Evolutionary conservation across 2,113 vertebrate genomes (phyloP).

Genomic region (Brachyhypopomus gauderio): DNA sequence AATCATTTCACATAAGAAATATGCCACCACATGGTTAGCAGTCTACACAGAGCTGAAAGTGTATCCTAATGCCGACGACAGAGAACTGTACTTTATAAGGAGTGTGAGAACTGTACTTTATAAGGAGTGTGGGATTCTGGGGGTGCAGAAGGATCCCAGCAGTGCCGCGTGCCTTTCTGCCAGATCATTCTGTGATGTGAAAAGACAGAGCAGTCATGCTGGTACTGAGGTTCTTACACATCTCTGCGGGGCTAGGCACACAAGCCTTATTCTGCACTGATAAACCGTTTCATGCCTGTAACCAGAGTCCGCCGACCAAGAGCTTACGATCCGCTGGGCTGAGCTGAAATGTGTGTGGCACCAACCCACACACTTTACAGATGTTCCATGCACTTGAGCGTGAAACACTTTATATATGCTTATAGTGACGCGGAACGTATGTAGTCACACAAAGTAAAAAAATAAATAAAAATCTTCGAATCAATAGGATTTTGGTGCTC

Average conservation of each 20-base stretch:
- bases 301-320: constrained; percentile 54
- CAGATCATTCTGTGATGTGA: constrained; percentile 30
- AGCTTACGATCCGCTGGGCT: constrained; percentile 48
- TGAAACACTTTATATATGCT: constrained; percentile 1
- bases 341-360: constrained; percentile 40
- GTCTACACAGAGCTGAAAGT: background rate
- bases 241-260: constrained; percentile 44
- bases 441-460: background rate
- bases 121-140: background rate
- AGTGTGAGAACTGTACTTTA: constrained; percentile 7
- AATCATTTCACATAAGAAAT: constrained; percentile 20
- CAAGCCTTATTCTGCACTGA: constrained; percentile 52
- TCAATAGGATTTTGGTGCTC: constrained; percentile 1
- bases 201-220: constrained; percentile 47
- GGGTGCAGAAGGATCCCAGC: constrained; percentile 8
- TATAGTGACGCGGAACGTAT: background rate
- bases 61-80: background rate
- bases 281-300: constrained; percentile 53
- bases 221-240: constrained; percentile 55
- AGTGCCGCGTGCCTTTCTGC: constrained; percentile 25
- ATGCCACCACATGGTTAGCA: background rate
- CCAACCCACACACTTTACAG: constrained; percentile 44
- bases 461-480: background rate
- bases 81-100: background rate
- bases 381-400: constrained; percentile 17